These are phyloP conservation scores for Paracanthobrama guichenoti DNA, from an alignment of 2,113 vertebrate genomes.

Conservation along the genomic window DNA sequence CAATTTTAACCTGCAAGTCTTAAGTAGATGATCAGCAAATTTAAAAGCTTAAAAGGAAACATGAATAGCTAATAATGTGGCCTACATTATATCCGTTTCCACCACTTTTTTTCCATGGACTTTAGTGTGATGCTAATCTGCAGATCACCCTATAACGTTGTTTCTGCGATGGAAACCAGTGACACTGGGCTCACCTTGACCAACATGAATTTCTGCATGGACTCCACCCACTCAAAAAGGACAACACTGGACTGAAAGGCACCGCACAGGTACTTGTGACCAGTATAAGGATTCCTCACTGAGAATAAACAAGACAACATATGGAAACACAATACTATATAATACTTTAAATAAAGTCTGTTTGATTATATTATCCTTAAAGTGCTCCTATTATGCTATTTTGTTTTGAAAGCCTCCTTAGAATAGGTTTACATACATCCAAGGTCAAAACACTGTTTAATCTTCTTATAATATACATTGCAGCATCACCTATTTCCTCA, in stretches of 20 bases:
- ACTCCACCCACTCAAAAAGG: slow-evolving; percentile 95
- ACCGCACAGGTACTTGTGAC: slow-evolving; percentile 94
- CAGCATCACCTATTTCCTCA: too few species aligned
- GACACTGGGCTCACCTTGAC: slow-evolving; percentile 85
- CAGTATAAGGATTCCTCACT: slow-evolving; percentile 96
- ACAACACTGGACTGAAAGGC: slow-evolving; percentile 95
- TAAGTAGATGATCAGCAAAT: background rate
- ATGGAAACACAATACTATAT: background rate
- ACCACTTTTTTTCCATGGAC: background rate
- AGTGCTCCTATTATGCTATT: too few species aligned
- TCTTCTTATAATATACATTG: too few species aligned
- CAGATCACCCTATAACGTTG: background rate
- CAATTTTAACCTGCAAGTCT: background rate
- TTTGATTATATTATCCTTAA: background rate
- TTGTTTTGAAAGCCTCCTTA: too few species aligned
- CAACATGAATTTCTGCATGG: slow-evolving; percentile 98
- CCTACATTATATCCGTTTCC: background rate
- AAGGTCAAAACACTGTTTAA: too few species aligned
- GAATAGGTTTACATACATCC: too few species aligned
- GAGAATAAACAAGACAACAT: slow-evolving; percentile 40
- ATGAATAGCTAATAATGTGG: background rate
- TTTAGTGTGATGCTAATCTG: background rate
- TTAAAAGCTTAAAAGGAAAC: background rate
- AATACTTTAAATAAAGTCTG: background rate
- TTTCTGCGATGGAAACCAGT: background rate